Base-by-base conservation (phyloP, 2,888 invertebrate species). In the Lasiommata megera region DNA sequence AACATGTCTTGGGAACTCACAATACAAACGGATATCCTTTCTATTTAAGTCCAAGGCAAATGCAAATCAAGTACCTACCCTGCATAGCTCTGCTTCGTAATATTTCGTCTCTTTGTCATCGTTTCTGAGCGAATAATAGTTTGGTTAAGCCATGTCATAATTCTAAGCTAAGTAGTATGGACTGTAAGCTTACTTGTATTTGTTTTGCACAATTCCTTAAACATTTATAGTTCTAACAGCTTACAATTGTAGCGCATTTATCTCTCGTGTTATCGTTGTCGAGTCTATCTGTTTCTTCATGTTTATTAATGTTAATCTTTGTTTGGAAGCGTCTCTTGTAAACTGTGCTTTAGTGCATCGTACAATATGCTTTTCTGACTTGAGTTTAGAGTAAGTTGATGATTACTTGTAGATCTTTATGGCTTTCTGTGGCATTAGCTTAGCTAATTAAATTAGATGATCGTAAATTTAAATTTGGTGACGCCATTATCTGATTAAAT, bases 1-100 rank as follows among this genome's bases (percentile, higher is more conserved):
- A 28, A n/a, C n/a, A 52, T 37, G 51, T 31, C 28, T 46, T 52
- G 50, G 41, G 16, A 51, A 57, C 56, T 58, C 58, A 59, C 73
- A 77, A 76, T 81, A 76, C 74, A 80, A 84, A 79, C 87, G 88
- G 88, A 89, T 88, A 85, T 88, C 88, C 88, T 87, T 88, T 87
- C 86, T 80, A 85, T 82, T 82, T 82, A 67, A 74, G 81, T 76
- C 77, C 87, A 88, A 86, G 88, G 88, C 84, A 84, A 78, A 83
- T 79, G 80, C 72, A 79, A 72, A 83, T 76, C 72, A 74, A 55
- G 50, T 36, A 47, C 77, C 77, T 74, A 74, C 77, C 77, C 74
- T 76, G 77, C 68, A 68, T 76, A 69, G 68, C 72, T 70, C 69
- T 68, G 71, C 72, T 72, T 72, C 68, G 67, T 67, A 76, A 79